Base-by-base conservation (phyloP, 2,113 vertebrate species). In the Helogale parvula region DNA sequence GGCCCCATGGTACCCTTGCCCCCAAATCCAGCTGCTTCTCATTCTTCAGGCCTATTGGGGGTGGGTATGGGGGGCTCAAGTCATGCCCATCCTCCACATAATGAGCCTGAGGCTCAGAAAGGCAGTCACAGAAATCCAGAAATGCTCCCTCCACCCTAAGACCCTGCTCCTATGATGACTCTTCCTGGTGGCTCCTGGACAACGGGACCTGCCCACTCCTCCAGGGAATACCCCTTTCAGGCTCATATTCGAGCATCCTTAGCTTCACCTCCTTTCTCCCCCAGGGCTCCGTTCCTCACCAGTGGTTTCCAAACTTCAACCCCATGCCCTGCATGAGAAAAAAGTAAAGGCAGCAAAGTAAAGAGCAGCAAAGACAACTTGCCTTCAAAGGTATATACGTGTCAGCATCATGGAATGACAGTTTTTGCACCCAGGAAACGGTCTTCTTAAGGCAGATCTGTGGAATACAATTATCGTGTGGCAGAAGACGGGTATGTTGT, bases 141-240 rank as follows among this genome's bases (percentile, higher is more conserved):
- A 41, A 19, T 68, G 13, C 31, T 63, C 12, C 14, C 12, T 13
- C 2, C 23, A 31, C 12, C 7, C 45, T 15, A 10, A 47, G 45
- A 16, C 52, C 7, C 69, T 47, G 23, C 29, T 65, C 54, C 54
- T 9, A 69, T 60, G 63, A 2, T 45, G 4, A n/a, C 16, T 57
- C 79, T 12, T 63, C 16, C n/a, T n/a, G 14, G n/a, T 12, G 65
- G 27, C 19, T 38, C 19, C 83, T 2, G 11, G 45, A 2, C 47
- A 3, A 0, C 0, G 4, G 50, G 38, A 54, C 33, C 33, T 9
- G 25, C 35, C 54, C 2, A 1, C 5, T 19, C 38, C 9, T 50
- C 38, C 63, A 38, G 38, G 0, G 8, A 50, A 27, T 2, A 2
- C 65, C 33, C 19, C 63, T 33, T 74, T 77, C 25, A 19, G 81